Evolutionary conservation across 2,888 invertebrate genomes (phyloP).

Genomic region (Rutpela maculata): DNA sequence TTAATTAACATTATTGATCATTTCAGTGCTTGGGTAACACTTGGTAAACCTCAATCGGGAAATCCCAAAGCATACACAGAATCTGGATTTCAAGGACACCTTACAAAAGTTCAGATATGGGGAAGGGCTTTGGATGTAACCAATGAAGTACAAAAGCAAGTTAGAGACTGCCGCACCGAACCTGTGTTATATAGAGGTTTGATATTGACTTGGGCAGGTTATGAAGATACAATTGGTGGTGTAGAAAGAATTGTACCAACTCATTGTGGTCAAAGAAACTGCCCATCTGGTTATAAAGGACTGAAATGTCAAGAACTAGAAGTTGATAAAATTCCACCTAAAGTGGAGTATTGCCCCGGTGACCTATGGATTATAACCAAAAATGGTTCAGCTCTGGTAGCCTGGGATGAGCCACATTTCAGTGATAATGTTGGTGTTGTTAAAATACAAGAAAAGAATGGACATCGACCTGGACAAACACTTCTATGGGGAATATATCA

Average conservation of each 20-base stretch:
- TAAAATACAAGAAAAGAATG: conserved; percentile 88
- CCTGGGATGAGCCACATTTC: conserved; percentile 94
- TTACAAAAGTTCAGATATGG: conserved; percentile 97
- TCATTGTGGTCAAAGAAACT: conserved; percentile 92
- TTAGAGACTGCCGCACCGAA: conserved; percentile 93
- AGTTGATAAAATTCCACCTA: conserved; percentile 81
- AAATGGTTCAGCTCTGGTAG: conserved; percentile 92
- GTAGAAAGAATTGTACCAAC: conserved; percentile 94
- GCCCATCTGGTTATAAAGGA: conserved; percentile 91
- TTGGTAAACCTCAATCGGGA: conserved; percentile 91
- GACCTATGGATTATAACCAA: conserved; percentile 96
- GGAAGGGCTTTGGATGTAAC: conserved; percentile 92
- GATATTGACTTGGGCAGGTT: conserved; percentile 94
- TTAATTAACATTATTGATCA: not conserved
- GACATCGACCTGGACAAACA: conserved; percentile 91
- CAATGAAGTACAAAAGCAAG: conserved; percentile 94
- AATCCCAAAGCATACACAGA: conserved; percentile 89
- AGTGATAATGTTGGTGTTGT: conserved; percentile 91
- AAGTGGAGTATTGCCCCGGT: conserved; percentile 92
- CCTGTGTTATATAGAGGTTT: conserved; percentile 92
- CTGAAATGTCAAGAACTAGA: conserved; percentile 87
- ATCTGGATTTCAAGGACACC: conserved; percentile 95
- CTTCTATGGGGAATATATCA: conserved; percentile 94
- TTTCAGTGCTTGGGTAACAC: conserved; percentile 90
- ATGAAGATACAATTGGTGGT: conserved; percentile 91